Conservation (phyloP, 2,797 vertebrate genomes). For the Trachops cirrhosus region DNA sequence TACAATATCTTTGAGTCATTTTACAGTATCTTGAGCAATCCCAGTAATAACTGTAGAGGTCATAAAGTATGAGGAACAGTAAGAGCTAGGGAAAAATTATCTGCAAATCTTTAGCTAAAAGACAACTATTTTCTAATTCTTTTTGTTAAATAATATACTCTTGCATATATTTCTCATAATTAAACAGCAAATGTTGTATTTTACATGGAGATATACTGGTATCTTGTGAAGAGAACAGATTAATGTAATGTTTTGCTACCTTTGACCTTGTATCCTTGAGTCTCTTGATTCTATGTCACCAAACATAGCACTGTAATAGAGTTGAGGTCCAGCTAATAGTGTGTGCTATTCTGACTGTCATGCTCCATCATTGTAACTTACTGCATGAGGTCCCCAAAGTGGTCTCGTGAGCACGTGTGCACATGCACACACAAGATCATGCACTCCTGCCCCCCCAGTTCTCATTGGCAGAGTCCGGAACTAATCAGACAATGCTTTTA, state of each 20-base stretch:
- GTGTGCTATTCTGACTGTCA: constrained; percentile 91
- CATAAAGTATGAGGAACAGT: constrained; percentile 68
- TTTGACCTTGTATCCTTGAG: constrained; percentile 91
- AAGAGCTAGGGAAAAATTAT: not conserved
- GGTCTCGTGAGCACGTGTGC: constrained; percentile 81
- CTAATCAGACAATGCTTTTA: constrained; percentile 79
- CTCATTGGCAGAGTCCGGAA: constrained; percentile 80
- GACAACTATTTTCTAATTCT: not conserved
- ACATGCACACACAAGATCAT: not conserved
- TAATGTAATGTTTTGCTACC: constrained; percentile 92
- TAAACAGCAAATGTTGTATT: constrained; percentile 81
- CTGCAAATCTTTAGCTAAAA: constrained; percentile 44
- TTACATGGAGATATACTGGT: constrained; percentile 81
- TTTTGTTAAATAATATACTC: constrained; percentile 64
- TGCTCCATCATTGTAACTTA: constrained; percentile 92
- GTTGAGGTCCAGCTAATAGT: constrained; percentile 90
- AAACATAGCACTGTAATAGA: constrained; percentile 90
- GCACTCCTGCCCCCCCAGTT: not conserved
- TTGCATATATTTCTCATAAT: constrained; percentile 81
- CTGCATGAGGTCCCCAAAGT: constrained; percentile 88
- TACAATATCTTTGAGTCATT: constrained; percentile 40
- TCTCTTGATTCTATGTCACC: constrained; percentile 89
- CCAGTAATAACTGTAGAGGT: constrained; percentile 57
- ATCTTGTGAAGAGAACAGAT: constrained; percentile 86
- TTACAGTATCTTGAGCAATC: constrained; percentile 62